Evolutionary conservation across 2,888 invertebrate genomes (phyloP).

Genomic region (Amblyteles armatorius): DNA sequence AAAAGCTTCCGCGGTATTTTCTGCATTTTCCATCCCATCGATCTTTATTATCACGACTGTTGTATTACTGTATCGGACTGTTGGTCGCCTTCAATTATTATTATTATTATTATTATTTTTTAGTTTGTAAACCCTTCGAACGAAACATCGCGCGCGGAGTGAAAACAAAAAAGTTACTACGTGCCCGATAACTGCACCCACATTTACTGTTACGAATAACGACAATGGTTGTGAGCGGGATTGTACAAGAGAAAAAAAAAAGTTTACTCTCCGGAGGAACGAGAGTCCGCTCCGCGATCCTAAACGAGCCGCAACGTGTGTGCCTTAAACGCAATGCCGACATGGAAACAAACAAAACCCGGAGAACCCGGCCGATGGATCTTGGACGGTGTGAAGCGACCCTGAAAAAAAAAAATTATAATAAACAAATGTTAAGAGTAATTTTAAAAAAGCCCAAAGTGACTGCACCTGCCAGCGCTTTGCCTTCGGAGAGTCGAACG

Average conservation of each 20-base stretch:
- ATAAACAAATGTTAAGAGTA: neutral
- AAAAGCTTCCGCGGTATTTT: conserved; percentile 38
- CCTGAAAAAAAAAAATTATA: neutral
- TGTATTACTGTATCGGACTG: conserved; percentile 37
- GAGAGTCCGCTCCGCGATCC: conserved; percentile 9
- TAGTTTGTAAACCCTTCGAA: conserved; percentile 2
- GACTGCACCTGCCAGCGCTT: conserved; percentile 21
- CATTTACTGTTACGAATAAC: conserved; percentile 10
- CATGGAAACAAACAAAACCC: conserved; percentile 19
- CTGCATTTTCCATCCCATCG: conserved; percentile 43
- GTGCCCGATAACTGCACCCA: conserved; percentile 43
- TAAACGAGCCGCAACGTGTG: conserved; percentile 48
- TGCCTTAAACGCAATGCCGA: conserved; percentile 57
- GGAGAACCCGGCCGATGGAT: conserved; percentile 16
- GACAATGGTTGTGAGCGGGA: conserved; percentile 37
- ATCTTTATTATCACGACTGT: conserved; percentile 18
- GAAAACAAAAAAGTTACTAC: conserved; percentile 22
- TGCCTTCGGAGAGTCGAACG: conserved; percentile 55
- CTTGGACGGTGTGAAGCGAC: conserved; percentile 16
- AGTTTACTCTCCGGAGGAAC: conserved; percentile 51
- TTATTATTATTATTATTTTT: neutral
- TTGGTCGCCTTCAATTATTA: conserved; percentile 39
- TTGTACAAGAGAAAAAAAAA: conserved; percentile 41
- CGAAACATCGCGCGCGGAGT: neutral
- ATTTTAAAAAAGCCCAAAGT: neutral